Base-by-base conservation (phyloP, 2,888 invertebrate species). In the Macrosiphum euphorbiae region DNA sequence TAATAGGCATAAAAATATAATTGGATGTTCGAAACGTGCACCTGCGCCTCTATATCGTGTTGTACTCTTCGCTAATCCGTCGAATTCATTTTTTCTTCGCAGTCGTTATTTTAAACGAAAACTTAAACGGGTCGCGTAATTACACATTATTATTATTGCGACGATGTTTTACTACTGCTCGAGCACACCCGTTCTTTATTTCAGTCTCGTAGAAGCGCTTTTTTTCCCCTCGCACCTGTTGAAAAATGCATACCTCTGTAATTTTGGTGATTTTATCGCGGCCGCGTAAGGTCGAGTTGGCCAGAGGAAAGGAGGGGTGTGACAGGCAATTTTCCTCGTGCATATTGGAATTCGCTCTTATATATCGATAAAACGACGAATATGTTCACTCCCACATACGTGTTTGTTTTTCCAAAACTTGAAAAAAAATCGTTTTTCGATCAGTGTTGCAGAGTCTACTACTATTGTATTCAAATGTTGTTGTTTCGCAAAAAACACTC, bases 1-100 rank as follows among this genome's bases (percentile, higher is more conserved):
- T 78, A 26, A 35, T 26, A 26, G 35, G 26, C 92, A n/a, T 84
- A 87, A 92, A 91, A 88, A 92, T 67, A 67, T 92, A 88, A 92
- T 92, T 92, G 92, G 92, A 92, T 92, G 88, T 92, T 41, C 67
- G 67, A 52, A 67, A 92, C 92, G 92, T 88, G 50, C 35, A 24
- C 52, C 84, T n/a, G 55, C 58, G 41, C 61, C 28, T 61, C 44
- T 58, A 35, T 26, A 35, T 26, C 24, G 13, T 10, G 8, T 47
- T 26, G 13, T 24, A 26, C 24, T 44, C 78, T n/a, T 24, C 24
- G 67, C 4, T 88, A 88, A 91, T 86, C 91, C 86, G 47, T 86
- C 16, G 10, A 67, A 50, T 84, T 58, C 1, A n/a, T 85, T 85
- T 91, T 84, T 84, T 41, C 84, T 84, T 41, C 8, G 26, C 26